These are phyloP conservation scores for Okamejei kenojei DNA, from an alignment of 2,797 vertebrate species.

Conservation along the genomic window DNA sequence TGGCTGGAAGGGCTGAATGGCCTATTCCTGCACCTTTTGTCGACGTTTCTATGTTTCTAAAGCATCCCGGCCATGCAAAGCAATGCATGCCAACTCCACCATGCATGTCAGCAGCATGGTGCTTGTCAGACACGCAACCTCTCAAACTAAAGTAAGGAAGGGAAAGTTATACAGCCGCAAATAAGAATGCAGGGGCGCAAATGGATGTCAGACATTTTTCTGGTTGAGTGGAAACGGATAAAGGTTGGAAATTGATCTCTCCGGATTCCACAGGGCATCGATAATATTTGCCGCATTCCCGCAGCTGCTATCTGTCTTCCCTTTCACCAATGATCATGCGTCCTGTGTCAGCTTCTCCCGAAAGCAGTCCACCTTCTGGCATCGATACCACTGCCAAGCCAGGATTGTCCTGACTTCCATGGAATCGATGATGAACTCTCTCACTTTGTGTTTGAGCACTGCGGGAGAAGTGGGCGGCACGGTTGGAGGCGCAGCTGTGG, in stretches of 20 bases:
- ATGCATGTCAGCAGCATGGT: not conserved
- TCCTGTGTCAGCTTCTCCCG: not conserved
- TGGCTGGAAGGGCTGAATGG: no score
- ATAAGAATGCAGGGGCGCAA: not conserved
- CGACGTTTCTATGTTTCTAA: no score
- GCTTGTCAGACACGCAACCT: not conserved
- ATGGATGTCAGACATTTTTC: constrained; percentile 18
- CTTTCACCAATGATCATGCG: not conserved
- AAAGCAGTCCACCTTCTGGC: not conserved
- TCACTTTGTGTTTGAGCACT: not conserved
- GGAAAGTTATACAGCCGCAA: not conserved
- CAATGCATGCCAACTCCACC: not conserved
- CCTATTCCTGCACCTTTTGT: no score
- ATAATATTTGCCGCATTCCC: not conserved
- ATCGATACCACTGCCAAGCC: no score
- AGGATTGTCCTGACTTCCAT: not conserved
- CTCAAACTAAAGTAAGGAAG: not conserved
- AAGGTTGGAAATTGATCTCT: not conserved
- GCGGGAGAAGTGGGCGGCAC: not conserved
- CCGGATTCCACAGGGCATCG: not conserved
- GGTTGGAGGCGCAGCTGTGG: no score
- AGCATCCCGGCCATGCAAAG: not conserved
- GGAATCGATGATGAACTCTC: not conserved
- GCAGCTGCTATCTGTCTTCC: not conserved
- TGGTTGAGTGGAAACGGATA: not conserved